These are phyloP conservation scores for Acanthurus leucopareius DNA, from an alignment of 2,797 vertebrate species.

Conservation along the genomic window DNA sequence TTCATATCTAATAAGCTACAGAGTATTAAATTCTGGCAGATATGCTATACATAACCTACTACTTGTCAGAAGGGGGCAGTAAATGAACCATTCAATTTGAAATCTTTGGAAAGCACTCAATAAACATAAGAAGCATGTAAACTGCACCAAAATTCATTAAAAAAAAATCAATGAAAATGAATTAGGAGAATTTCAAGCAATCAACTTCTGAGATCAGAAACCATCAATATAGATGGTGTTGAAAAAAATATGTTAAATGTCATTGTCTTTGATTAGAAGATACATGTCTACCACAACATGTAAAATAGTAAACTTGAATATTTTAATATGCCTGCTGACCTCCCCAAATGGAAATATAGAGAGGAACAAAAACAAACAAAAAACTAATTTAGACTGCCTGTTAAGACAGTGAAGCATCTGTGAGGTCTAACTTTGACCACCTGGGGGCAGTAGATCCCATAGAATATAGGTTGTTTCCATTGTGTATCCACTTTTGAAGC, in stretches of 20 bases:
- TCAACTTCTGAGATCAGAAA: no score
- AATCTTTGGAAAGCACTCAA: not conserved
- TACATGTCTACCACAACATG: not conserved
- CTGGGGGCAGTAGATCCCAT: slow-evolving; percentile 62
- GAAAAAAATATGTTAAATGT: not conserved
- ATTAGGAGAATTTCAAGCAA: no score
- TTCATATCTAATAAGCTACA: not conserved
- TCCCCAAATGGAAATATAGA: not conserved
- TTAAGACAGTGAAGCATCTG: not conserved
- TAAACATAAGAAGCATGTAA: not conserved
- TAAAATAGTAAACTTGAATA: not conserved
- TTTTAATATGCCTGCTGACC: not conserved
- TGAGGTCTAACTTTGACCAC: slow-evolving; percentile 39
- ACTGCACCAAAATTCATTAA: not conserved
- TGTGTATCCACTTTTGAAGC: not conserved
- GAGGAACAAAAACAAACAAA: not conserved
- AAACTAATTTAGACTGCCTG: not conserved
- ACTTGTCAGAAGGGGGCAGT: slow-evolving; percentile 27
- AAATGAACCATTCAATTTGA: not conserved
- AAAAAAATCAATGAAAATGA: no score
- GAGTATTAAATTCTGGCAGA: not conserved
- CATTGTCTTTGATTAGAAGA: not conserved
- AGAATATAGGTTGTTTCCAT: not conserved
- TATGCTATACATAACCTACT: not conserved
- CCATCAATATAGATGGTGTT: not conserved